These are phyloP conservation scores for Euwallacea similis DNA, from an alignment of 1,140 invertebrate species.

Conservation along the genomic window DNA sequence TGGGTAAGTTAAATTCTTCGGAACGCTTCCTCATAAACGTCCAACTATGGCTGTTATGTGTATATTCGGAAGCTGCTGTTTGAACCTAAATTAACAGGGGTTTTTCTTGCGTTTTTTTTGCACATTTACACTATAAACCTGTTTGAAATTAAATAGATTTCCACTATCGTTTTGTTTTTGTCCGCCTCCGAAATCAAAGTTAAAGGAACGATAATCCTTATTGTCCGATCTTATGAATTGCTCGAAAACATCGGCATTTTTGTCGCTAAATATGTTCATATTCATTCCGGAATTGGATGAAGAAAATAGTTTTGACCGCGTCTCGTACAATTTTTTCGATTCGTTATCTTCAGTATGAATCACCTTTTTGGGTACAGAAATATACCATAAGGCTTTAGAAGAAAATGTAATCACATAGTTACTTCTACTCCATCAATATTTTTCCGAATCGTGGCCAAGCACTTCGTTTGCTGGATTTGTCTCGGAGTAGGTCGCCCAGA, in stretches of 20 bases:
- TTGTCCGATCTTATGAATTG: slow-evolving; percentile 44
- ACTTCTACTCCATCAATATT: slow-evolving; percentile 44
- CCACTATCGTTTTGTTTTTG: background rate
- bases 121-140: slow-evolving; percentile 14
- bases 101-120: background rate
- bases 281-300: slow-evolving; percentile 32
- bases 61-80: slow-evolving; percentile 12
- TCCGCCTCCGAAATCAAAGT: slow-evolving; percentile 35
- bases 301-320: background rate
- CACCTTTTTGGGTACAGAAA: too few species aligned
- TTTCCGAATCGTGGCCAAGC: slow-evolving; percentile 42
- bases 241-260: slow-evolving; percentile 44
- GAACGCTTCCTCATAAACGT: slow-evolving; percentile 15
- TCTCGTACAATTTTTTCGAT: too few species aligned
- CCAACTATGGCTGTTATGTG: slow-evolving; percentile 9
- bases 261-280: slow-evolving; percentile 47
- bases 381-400: too few species aligned
- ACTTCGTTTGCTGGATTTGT: slow-evolving; percentile 43
- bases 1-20: background rate
- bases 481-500: slow-evolving; percentile 41
- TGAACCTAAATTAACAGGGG: background rate
- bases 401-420: background rate
- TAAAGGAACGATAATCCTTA: slow-evolving; percentile 41
- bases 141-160: slow-evolving; percentile 30
- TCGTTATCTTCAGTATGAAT: too few species aligned